These are phyloP conservation scores for Florisuga fusca DNA, from an alignment of 2,797 vertebrate species.

Conservation along the genomic window DNA sequence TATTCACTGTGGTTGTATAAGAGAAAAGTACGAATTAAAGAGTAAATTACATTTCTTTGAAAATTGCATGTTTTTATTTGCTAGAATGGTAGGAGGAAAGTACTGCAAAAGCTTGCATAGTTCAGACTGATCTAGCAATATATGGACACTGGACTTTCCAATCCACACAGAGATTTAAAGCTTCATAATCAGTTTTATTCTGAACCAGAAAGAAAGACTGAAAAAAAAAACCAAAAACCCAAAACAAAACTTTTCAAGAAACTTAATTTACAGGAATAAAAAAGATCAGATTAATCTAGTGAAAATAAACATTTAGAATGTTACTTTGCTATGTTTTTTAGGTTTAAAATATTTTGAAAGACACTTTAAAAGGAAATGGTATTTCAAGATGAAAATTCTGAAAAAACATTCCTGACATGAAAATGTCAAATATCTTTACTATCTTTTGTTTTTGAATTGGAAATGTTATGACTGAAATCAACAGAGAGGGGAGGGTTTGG, in stretches of 20 bases:
- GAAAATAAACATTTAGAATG: not conserved
- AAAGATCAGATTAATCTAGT: not conserved
- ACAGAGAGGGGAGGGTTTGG: not conserved
- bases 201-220: not conserved
- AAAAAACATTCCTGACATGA: not conserved
- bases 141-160: not conserved
- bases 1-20: not conserved
- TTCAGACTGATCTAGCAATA: not conserved
- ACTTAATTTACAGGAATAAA: not conserved
- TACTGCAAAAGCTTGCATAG: not conserved
- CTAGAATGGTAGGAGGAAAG: not conserved
- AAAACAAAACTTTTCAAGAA: not conserved
- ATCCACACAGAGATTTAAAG: not conserved
- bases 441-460: not conserved
- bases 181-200: not conserved
- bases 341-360: not conserved
- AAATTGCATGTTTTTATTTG: not conserved
- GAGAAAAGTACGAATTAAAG: constrained; percentile 13
- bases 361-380: not conserved
- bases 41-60: constrained; percentile 1
- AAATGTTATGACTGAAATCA: not conserved
- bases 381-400: not conserved
- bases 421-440: not conserved
- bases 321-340: not conserved
- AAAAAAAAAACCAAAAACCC: not conserved